phyloP scores from a whole-genome alignment of 2,888 invertebrate genomes.

The Zhengitettix transpicula region DNA sequence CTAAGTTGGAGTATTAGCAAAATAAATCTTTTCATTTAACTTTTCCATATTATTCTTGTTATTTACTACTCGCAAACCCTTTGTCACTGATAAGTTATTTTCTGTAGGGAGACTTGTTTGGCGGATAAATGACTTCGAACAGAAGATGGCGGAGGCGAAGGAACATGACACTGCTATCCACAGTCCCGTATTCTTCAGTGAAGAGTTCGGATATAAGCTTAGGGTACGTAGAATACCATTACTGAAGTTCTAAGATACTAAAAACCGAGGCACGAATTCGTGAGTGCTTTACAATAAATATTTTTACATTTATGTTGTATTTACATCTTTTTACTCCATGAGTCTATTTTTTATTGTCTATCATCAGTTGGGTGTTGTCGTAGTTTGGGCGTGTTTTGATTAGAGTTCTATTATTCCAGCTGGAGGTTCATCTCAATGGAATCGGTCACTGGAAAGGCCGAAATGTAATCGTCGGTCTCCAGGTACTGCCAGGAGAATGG shows the following conservation, averaged over 20 bases:
- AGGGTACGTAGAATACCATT: conserved; percentile 30
- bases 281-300: too few species aligned
- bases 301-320: too few species aligned
- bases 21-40: too few species aligned
- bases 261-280: too few species aligned
- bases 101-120: conserved; percentile 44
- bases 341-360: too few species aligned
- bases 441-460: not conserved
- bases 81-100: not conserved
- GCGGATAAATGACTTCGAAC: conserved; percentile 47
- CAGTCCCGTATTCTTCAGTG: conserved; percentile 51
- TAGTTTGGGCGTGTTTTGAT: too few species aligned
- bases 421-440: not conserved
- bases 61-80: not conserved
- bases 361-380: too few species aligned
- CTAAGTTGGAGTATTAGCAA: too few species aligned
- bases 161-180: conserved; percentile 42
- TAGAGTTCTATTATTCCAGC: not conserved
- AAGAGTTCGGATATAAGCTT: conserved; percentile 56
- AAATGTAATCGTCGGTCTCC: not conserved
- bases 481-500: not conserved
- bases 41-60: too few species aligned
- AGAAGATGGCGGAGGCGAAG: conserved; percentile 49
- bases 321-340: too few species aligned
- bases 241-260: too few species aligned